Base-by-base conservation (phyloP, 2,113 vertebrate species). In the Peromyscus maniculatus region DNA sequence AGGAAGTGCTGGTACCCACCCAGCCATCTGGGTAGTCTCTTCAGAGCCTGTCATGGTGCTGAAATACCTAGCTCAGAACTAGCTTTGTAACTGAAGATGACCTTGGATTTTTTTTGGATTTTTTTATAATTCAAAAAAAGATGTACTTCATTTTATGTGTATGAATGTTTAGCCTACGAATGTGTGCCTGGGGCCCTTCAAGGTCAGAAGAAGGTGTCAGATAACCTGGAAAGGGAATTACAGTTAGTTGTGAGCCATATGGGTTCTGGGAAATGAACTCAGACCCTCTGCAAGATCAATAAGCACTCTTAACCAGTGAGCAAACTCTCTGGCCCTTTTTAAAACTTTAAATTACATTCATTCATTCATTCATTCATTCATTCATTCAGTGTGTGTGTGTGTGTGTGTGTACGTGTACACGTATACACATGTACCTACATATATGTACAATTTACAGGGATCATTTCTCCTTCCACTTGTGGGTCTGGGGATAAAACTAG, bases 401-500 rank as follows among this genome's bases (percentile, higher is more conserved):
- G 7, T 21, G n/a, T 8, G 1, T 17, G 67, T 2, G 0, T 28
- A 7, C 13, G 33, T 15, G 36, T 80, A 12, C 16, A 3, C 46
- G 28, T 11, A 33, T n/a, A 28, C 10, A 4, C 12, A 3, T 55
- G 9, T 55, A 15, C 55, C 55, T 19, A 49, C 10, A 16, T 77
- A 4, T 21, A 4, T 62, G n/a, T 8, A 43, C 26, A 33, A 4
- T 67, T 87, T 31, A 31, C 28, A 46, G 26, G 39, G 17, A 15
- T 86, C 39, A 31, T 43, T 66, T 86, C 57, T 84, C 62, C 9
- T 46, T 67, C 62, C 43, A 66, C 9, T 7, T 33, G 9, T 67
- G 62, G 62, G 39, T 67, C 39, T 26, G 28, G 62, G 39, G 59
- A 87, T 87, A 39, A 67, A 46, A 67, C 22, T 77, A 43, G 72